A percentile compares a stretch with the other conserved stretches of the same genome.
Conservation (phyloP, 2,888 invertebrate genomes). For the Leucophora obtusa region DNA sequence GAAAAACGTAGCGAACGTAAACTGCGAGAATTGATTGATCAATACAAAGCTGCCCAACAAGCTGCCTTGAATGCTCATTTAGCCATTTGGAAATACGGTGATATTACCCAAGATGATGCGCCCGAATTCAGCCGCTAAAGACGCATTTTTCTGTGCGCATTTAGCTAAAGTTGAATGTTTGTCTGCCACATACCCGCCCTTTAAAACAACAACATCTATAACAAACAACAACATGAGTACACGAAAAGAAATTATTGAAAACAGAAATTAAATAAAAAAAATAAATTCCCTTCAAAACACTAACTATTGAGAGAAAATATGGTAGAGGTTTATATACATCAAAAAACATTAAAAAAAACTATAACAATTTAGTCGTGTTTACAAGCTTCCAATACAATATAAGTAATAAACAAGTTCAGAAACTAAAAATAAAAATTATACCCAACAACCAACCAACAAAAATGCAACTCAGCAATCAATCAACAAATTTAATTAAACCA, state of each 20-base stretch:
- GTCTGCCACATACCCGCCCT: slow-evolving; percentile 79
- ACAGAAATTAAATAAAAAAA: slow-evolving; percentile 48
- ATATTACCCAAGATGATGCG: slow-evolving; percentile 83
- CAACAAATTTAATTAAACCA: slow-evolving; percentile 50
- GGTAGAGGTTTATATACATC: slow-evolving; percentile 61
- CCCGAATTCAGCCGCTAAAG: slow-evolving; percentile 77
- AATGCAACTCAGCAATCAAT: slow-evolving; percentile 59
- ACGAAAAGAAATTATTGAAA: slow-evolving; percentile 54
- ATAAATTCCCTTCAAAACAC: slow-evolving; percentile 35
- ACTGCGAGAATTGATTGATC: slow-evolving; percentile 86
- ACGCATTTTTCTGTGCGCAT: slow-evolving; percentile 66
- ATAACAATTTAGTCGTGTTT: slow-evolving; percentile 57
- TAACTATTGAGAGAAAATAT: slow-evolving; percentile 28
- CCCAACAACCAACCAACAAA: slow-evolving; percentile 41
- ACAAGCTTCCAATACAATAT: slow-evolving; percentile 61
- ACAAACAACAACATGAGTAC: slow-evolving; percentile 67
- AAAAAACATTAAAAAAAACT: slow-evolving; percentile 43
- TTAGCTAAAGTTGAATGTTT: slow-evolving; percentile 73
- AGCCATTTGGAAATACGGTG: slow-evolving; percentile 99
- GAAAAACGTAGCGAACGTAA: slow-evolving; percentile 90
- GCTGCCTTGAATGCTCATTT: slow-evolving; percentile 90
- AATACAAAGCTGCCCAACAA: slow-evolving; percentile 92
- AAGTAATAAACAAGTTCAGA: slow-evolving; percentile 44
- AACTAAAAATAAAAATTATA: slow-evolving; percentile 15
- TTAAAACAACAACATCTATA: slow-evolving; percentile 68